Percentiles rank a stretch among this genome's conserved stretches.
Conservation (phyloP, 2,113 vertebrate genomes). For the Tetrax tetrax region DNA sequence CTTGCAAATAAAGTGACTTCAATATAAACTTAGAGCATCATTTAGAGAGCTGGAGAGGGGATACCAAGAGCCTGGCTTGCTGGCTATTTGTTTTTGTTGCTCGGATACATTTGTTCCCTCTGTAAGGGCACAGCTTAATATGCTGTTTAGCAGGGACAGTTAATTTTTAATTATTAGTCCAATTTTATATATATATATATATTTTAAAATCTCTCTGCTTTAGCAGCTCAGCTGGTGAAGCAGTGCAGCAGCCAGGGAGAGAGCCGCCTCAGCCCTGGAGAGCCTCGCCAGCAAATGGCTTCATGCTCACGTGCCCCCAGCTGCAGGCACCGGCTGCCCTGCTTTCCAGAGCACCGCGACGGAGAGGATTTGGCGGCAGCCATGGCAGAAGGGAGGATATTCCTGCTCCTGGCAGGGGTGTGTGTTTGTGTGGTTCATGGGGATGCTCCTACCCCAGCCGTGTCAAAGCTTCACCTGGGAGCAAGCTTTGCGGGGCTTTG, state of each 20-base stretch:
- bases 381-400: neutral
- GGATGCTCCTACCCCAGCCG: accelerated
- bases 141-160: neutral
- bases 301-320: neutral
- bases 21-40: neutral
- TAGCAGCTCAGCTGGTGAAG: neutral
- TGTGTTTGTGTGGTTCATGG: neutral
- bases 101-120: neutral
- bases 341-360: neutral
- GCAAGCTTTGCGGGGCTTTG: neutral
- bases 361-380: neutral
- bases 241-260: neutral
- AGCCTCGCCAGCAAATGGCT: neutral
- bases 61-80: neutral
- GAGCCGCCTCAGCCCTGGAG: neutral
- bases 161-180: neutral
- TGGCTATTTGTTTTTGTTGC: constrained; percentile 33
- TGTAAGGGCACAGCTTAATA: neutral
- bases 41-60: neutral
- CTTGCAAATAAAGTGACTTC: neutral
- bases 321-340: constrained; percentile 20
- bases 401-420: neutral
- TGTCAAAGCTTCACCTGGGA: neutral
- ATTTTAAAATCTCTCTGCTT: accelerated
- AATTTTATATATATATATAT: neutral